phyloP scores from a whole-genome alignment of 2,797 vertebrate species.

The Myiotriccus ornatus region DNA sequence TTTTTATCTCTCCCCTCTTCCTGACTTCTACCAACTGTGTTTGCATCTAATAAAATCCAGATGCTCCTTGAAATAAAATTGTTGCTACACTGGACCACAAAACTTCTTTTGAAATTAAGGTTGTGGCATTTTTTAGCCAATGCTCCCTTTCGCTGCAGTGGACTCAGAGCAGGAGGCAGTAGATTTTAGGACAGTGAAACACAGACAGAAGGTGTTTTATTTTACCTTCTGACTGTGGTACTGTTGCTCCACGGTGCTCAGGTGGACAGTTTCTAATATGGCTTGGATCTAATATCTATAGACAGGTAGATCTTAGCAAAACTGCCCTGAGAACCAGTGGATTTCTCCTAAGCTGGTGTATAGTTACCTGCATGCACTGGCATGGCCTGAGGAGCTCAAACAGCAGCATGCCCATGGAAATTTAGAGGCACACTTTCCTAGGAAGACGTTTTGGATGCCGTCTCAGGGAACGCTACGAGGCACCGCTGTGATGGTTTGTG shows the following conservation, averaged over 20 bases:
- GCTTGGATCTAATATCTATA: background rate
- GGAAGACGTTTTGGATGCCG: background rate
- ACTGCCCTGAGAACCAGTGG: background rate
- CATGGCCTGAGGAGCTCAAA: background rate
- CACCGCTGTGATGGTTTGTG: background rate
- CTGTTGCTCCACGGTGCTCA: background rate
- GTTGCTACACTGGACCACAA: background rate
- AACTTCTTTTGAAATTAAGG: background rate
- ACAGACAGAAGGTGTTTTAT: background rate
- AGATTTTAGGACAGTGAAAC: background rate
- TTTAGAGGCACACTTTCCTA: background rate
- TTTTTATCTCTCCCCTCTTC: constrained; percentile 1
- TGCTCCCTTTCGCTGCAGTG: background rate
- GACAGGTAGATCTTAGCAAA: background rate
- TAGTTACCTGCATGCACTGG: background rate
- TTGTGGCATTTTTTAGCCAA: constrained; percentile 1
- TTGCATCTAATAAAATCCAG: constrained; percentile 47
- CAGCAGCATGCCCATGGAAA: background rate
- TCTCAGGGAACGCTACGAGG: background rate
- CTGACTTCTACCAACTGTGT: background rate
- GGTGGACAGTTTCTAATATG: background rate
- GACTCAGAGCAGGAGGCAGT: background rate
- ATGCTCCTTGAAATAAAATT: constrained; percentile 20
- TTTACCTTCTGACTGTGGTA: background rate
- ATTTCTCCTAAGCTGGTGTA: background rate